These are phyloP conservation scores for Carduelis carduelis DNA, from an alignment of 2,797 vertebrate species.

Conservation along the genomic window DNA sequence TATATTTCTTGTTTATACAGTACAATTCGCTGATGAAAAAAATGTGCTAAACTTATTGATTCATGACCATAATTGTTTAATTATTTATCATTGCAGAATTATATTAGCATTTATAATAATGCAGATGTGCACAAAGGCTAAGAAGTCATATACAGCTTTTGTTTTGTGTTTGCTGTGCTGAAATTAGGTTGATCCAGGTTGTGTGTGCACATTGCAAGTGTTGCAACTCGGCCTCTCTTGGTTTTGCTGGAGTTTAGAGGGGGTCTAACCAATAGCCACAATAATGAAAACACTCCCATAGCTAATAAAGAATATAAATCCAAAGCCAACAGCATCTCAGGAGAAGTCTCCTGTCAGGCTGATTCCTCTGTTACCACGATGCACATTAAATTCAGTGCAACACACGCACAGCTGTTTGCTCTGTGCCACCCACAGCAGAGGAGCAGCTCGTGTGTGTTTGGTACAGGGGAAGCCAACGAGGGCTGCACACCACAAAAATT, in stretches of 20 bases:
- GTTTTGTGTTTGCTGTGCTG: constrained; percentile 76
- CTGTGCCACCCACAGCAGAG: constrained; percentile 47
- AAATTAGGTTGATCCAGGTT: constrained; percentile 66
- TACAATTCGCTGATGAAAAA: constrained; percentile 99
- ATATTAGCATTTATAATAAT: constrained; percentile 99
- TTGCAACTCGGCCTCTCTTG: neutral
- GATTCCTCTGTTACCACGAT: neutral
- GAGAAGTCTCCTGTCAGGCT: neutral
- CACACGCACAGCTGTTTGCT: constrained; percentile 44
- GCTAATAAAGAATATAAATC: constrained; percentile 34
- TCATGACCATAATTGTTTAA: constrained; percentile 99
- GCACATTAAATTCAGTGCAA: constrained; percentile 37
- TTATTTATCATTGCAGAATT: constrained; percentile 99
- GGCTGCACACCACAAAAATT: constrained; percentile 52
- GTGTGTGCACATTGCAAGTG: constrained; percentile 43
- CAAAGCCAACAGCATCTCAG: neutral
- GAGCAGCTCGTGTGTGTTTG: neutral
- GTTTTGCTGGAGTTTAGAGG: constrained; percentile 10
- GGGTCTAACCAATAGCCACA: neutral
- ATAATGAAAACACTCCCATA: neutral
- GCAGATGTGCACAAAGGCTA: constrained; percentile 87
- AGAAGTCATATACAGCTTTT: constrained; percentile 89
- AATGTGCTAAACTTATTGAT: constrained; percentile 99
- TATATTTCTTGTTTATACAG: constrained; percentile 99
- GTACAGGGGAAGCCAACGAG: neutral